These are phyloP conservation scores for Syndactyla subalaris DNA, from an alignment of 2,797 vertebrate genomes.

Conservation along the genomic window DNA sequence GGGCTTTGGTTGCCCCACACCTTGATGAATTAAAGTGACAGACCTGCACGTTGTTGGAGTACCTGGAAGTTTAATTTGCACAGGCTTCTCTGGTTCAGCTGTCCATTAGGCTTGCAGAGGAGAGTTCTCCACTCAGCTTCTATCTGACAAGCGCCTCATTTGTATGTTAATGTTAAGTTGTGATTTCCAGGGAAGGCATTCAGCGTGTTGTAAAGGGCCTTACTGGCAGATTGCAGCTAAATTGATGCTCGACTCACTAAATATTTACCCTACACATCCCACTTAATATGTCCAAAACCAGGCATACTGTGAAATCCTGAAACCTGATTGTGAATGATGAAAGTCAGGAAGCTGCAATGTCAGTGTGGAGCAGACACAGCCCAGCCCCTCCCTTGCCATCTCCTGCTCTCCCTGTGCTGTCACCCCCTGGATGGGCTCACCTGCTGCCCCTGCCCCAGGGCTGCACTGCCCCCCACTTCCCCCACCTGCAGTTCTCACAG, in stretches of 20 bases:
- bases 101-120: conserved; percentile 39
- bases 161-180: conserved; percentile 68
- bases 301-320: conserved; percentile 65
- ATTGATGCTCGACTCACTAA: conserved; percentile 63
- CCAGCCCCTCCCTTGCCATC: not conserved
- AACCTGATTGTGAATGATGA: conserved; percentile 51
- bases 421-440: not conserved
- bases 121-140: not conserved
- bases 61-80: conserved; percentile 22
- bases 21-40: not conserved
- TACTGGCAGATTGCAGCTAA: conserved; percentile 70
- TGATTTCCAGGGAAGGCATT: conserved; percentile 64
- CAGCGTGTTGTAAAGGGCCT: conserved; percentile 60
- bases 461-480: fast-evolving
- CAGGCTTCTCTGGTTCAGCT: conserved; percentile 8
- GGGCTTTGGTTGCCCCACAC: not conserved
- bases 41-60: not conserved
- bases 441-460: not conserved
- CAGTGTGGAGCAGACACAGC: not conserved
- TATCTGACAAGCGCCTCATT: conserved; percentile 57
- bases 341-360: conserved; percentile 46
- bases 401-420: fast-evolving
- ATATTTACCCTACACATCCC: conserved; percentile 70
- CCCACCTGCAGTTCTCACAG: not conserved
- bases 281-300: conserved; percentile 72